A percentile compares a stretch with the other conserved stretches of the same genome.
Evolutionary conservation across 2,797 vertebrate species (phyloP).

Genomic region (Phrynocephalus vlangalii): DNA sequence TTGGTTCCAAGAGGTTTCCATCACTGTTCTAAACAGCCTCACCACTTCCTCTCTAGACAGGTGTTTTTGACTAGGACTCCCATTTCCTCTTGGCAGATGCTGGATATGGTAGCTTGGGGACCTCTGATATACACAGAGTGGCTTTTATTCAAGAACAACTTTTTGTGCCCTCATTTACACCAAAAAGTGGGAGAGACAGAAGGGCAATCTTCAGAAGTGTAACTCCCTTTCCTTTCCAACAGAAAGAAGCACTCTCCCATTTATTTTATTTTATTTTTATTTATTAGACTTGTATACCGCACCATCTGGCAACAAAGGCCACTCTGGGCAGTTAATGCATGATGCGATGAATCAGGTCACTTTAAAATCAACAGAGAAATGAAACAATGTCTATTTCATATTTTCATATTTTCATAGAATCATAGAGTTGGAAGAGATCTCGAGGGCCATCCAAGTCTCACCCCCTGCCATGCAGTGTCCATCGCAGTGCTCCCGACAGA

Average conservation of each 20-base stretch:
- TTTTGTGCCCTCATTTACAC: too few relatives aligned
- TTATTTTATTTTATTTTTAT: too few relatives aligned
- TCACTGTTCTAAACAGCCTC: not conserved
- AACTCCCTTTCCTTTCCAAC: not conserved
- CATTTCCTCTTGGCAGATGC: not conserved
- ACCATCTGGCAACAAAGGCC: too few relatives aligned
- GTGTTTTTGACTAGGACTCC: not conserved
- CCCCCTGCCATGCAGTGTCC: too few relatives aligned
- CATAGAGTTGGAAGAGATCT: too few relatives aligned
- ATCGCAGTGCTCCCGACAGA: too few relatives aligned
- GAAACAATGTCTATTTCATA: not conserved
- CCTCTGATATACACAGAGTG: not conserved
- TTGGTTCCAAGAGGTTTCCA: not conserved
- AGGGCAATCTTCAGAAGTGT: not conserved
- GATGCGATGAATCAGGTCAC: too few relatives aligned
- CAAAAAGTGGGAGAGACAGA: not conserved
- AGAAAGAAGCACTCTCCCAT: not conserved
- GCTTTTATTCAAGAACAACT: not conserved
- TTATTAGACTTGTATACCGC: too few relatives aligned
- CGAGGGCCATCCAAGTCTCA: too few relatives aligned
- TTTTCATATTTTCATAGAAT: not conserved
- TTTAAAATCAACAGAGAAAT: not conserved
- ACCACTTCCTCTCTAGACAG: not conserved
- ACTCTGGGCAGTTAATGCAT: too few relatives aligned
- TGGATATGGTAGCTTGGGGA: not conserved